These are phyloP conservation scores for Drosophila merina DNA, from an alignment of 2,888 invertebrate genomes.

Conservation along the genomic window DNA sequence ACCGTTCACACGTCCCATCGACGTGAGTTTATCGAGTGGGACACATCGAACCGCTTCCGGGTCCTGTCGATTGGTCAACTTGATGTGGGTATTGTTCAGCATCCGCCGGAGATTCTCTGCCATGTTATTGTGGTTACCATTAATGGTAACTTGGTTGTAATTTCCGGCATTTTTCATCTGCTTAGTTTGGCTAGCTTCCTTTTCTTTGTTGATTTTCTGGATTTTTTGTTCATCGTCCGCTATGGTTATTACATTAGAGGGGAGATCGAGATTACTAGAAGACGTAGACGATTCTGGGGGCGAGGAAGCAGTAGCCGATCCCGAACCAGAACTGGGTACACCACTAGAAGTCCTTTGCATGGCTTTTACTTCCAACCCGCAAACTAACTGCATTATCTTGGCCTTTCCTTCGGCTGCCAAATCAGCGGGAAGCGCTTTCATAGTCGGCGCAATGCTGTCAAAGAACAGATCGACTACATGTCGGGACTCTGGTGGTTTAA, in stretches of 20 bases:
- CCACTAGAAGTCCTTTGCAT: conserved; percentile 28
- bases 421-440: conserved; percentile 73
- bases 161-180: neutral
- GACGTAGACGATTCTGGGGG: neutral
- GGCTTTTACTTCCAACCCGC: conserved; percentile 72
- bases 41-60: conserved; percentile 52
- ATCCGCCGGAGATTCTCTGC: conserved; percentile 32
- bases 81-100: conserved; percentile 24
- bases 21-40: conserved; percentile 53
- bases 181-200: neutral
- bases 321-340: neutral
- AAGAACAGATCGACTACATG: conserved; percentile 77
- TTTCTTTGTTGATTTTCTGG: conserved; percentile 5
- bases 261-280: neutral
- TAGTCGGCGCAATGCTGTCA: conserved; percentile 76
- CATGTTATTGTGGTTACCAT: conserved; percentile 38
- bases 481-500: conserved; percentile 29
- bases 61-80: conserved; percentile 32
- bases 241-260: conserved; percentile 11
- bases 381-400: conserved; percentile 79
- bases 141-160: neutral
- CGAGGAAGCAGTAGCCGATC: neutral
- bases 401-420: conserved; percentile 78
- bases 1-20: neutral
- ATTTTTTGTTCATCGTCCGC: conserved; percentile 1